These are phyloP conservation scores for Periplaneta americana DNA, from an alignment of 1,140 invertebrate genomes.

Conservation along the genomic window DNA sequence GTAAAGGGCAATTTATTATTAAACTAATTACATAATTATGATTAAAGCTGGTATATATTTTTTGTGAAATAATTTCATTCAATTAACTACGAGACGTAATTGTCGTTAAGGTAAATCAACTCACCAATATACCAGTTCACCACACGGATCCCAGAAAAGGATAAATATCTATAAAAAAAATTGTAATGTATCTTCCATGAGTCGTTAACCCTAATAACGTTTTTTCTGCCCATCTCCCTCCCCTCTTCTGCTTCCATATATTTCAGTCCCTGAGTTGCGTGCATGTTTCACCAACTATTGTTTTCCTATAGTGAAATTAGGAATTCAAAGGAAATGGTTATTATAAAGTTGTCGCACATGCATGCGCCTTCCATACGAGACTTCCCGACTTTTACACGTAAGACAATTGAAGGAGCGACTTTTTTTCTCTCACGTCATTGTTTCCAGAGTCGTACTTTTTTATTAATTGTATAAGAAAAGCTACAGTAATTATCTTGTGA, in stretches of 20 bases:
- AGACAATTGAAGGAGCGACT: neutral
- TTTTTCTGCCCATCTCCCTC: neutral
- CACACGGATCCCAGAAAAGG: neutral
- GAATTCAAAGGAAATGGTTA: neutral
- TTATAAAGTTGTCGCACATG: neutral
- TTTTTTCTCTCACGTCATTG: neutral
- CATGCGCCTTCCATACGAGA: neutral
- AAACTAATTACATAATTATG: too few species aligned
- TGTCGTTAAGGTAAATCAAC: too few species aligned
- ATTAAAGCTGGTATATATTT: too few species aligned
- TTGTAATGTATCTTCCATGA: neutral
- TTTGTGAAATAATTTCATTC: too few species aligned
- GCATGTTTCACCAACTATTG: neutral
- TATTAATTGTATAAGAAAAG: neutral
- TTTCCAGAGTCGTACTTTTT: neutral
- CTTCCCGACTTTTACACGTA: neutral
- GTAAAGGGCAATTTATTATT: too few species aligned
- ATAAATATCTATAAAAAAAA: neutral
- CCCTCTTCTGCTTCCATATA: too few species aligned
- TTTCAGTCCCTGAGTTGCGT: neutral
- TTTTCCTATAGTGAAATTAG: neutral
- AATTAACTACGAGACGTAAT: too few species aligned
- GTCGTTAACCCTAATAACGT: neutral
- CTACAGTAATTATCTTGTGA: neutral
- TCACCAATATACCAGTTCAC: neutral